Evolutionary conservation across 1,140 invertebrate genomes (phyloP).

Genomic region (Helicoverpa armigera): DNA sequence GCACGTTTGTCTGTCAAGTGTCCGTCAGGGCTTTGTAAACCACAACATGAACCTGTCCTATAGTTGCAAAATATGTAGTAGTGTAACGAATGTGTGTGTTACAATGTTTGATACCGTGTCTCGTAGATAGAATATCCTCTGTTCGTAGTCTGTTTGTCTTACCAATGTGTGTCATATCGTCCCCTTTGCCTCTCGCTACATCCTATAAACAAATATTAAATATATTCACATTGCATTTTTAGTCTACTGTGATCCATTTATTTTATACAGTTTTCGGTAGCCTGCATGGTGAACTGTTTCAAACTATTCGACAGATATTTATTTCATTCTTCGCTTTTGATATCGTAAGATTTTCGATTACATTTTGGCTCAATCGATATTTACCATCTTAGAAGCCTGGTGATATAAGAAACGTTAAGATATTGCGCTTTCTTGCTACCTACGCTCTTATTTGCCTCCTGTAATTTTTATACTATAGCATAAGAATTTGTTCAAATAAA

Average conservation of each 20-base stretch:
- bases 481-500: constrained; percentile 55
- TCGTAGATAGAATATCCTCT: constrained; percentile 72
- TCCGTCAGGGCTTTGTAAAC: constrained; percentile 79
- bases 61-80: constrained; percentile 84
- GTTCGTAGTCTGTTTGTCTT: constrained; percentile 70
- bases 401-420: constrained; percentile 64
- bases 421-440: constrained; percentile 70
- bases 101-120: constrained; percentile 66
- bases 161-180: constrained; percentile 64
- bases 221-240: constrained; percentile 55
- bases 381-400: constrained; percentile 74
- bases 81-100: constrained; percentile 70
- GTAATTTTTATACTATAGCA: constrained; percentile 61
- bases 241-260: constrained; percentile 31
- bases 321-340: constrained; percentile 56
- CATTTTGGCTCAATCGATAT: constrained; percentile 82
- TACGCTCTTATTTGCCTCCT: constrained; percentile 67
- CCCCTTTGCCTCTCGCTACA: constrained; percentile 63
- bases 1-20: constrained; percentile 75
- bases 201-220: constrained; percentile 38
- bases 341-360: constrained; percentile 66
- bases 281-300: constrained; percentile 42
- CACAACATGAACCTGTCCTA: constrained; percentile 83
- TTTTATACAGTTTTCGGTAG: constrained; percentile 31
- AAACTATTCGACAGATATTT: constrained; percentile 46